Base-by-base conservation (phyloP, 2,888 invertebrate genomes). In the Tethea ocularis region DNA sequence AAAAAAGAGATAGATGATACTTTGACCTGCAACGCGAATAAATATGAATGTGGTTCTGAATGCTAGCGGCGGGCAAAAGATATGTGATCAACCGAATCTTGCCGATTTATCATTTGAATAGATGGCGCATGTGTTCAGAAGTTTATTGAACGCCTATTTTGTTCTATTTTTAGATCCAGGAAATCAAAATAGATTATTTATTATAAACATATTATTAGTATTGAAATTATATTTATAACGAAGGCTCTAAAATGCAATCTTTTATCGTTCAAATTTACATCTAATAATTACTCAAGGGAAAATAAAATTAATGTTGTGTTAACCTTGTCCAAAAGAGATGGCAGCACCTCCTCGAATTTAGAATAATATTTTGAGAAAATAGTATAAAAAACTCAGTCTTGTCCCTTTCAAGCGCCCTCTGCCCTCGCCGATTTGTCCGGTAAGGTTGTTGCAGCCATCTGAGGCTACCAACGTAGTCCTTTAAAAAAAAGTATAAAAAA, bases 101-200 rank as follows among this genome's bases (percentile, higher is more conserved):
- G 68, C 60, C 71, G 75, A 38, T 52, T 72, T 65, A 58, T 61
- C 52, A 53, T 61, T 55, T 69, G 74, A 73, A 78, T 77, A 83
- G 83, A 82, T 84, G 83, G 91, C 91, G 91, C 91, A 88, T 88
- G 89, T 87, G 88, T 88, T 83, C 80, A 72, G 76, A 80, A 84
- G 78, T 88, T 86, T 91, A 89, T 89, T 89, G 90, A 91, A 86
- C 91, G 89, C 83, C 74, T 81, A 81, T 74, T 75, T 79, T 79
- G 67, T 65, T 77, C 86, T 91, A 88, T 89, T 87, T 89, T 86
- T 91, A 88, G 88, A 81, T 59, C 38, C 17, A 20, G 13, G 22
- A 57, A 63, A 68, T 66, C 60, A 64, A 59, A 58, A 55, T 58
- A 59, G 57, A 15, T n/a, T n/a, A n/a, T n/a, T n/a, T n/a, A n/a